Evolutionary conservation across 1,140 invertebrate species (phyloP), one percentile per base, ranked within the genome.

Genomic region (Harpegnathos saltator): DNA sequence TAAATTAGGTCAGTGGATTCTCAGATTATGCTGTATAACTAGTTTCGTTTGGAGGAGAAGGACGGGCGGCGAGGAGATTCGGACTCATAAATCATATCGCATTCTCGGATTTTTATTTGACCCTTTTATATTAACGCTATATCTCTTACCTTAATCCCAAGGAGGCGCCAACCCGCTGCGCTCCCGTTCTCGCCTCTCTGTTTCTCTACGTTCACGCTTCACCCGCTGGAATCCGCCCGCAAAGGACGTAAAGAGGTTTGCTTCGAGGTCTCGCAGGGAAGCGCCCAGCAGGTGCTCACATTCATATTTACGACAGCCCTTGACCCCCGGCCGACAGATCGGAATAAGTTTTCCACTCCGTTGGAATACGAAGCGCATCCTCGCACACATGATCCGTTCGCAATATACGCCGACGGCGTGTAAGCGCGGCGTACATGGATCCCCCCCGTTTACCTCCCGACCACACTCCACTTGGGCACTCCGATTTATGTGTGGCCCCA

Each of bases 401-500:
- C 65, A 22, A 61, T 56, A 29, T 17, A 7, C n/a, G 66, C 48
- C 15, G 72, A 48, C 72, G 75, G 44, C 81, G 69, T 72, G 56
- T 82, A 66, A 74, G 63, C 44, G 12, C 22, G 33, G 63, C 61
- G 29, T 17, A 26, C 4, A 58, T 15, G 19, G 12, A 15, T 12
- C 54, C 33, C 44, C n/a, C 17, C 17, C 48, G n/a, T 29, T 14
- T 14, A 59, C 54, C 38, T 26, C 1, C 15, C 24, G 4, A 14
- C n/a, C 58, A 2, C 58, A 2, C 44, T n/a, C 24, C 61, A 54
- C 77, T 73, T 78, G 87, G 38, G 33, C n/a, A n/a, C 29, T 17
- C 77, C 87, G 87, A 89, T 89, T 89, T 92, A 94, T 93, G 92
- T 92, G 91, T 93, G 92, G 92, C 91, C 91, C 89, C 84, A 22